Conservation (phyloP, 2,888 invertebrate genomes). For the Lasioglossum leucozonium region DNA sequence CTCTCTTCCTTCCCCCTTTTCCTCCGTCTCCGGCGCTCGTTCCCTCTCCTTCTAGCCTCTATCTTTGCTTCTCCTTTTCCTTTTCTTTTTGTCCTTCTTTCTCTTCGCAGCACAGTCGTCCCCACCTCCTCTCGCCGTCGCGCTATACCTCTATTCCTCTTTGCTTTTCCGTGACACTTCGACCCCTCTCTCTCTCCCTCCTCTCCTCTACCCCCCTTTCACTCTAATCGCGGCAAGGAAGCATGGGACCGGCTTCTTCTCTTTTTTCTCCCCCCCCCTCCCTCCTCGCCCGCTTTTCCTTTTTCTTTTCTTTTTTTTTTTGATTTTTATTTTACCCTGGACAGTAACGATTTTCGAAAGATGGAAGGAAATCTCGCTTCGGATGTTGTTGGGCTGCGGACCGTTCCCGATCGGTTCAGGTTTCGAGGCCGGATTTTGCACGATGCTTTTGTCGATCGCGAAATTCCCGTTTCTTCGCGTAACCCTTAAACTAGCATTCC, state of each 20-base stretch:
- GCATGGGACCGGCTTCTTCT: constrained; percentile 11
- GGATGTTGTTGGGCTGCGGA: no score
- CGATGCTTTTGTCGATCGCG: not conserved
- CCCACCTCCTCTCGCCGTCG: not conserved
- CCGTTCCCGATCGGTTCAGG: not conserved
- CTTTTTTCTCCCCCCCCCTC: not conserved
- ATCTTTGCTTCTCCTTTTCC: not conserved
- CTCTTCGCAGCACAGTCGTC: not conserved
- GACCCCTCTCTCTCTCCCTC: constrained; percentile 5
- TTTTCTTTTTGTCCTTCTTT: constrained; percentile 11
- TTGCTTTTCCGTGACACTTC: constrained; percentile 4
- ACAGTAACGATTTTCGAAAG: constrained; percentile 44
- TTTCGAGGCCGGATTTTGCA: not conserved
- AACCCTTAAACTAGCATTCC: not conserved
- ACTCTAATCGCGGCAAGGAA: constrained; percentile 46
- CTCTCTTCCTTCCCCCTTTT: constrained; percentile 16
- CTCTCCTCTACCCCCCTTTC: constrained; percentile 31
- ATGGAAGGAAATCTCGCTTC: not conserved
- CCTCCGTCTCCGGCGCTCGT: not conserved
- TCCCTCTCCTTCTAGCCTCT: not conserved
- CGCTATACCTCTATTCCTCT: constrained; percentile 19
- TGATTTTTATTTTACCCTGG: not conserved
- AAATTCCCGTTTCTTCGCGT: not conserved
- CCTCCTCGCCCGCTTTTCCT: no score
- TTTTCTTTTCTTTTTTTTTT: not conserved